phyloP scores from a whole-genome alignment of 2,797 vertebrate species.

The Lycodopsis pacificus region DNA sequence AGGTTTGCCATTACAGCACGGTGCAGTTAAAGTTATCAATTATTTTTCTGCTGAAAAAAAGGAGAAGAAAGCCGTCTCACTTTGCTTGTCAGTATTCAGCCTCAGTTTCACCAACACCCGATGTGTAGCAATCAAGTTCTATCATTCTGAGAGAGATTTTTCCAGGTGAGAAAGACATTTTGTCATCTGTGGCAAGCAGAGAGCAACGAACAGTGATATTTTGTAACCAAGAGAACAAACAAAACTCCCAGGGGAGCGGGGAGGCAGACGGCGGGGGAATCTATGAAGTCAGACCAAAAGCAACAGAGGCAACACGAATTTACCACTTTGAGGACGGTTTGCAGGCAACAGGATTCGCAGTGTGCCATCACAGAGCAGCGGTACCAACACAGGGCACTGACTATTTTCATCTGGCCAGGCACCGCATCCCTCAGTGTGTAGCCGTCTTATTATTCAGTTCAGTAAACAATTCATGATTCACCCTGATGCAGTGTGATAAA shows the following conservation, averaged over 20 bases:
- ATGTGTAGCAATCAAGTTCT: constrained; percentile 24
- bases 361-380: constrained; percentile 32
- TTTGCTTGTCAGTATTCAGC: constrained; percentile 7
- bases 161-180: constrained; percentile 23
- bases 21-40: background rate
- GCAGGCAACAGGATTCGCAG: constrained; percentile 49
- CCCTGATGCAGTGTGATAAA: constrained; percentile 43
- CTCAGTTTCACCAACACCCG: constrained; percentile 3
- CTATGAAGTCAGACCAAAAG: constrained; percentile 6
- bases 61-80: background rate
- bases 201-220: constrained; percentile 27
- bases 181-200: constrained; percentile 13
- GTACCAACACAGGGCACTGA: constrained; percentile 15
- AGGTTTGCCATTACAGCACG: background rate
- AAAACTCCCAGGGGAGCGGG: background rate
- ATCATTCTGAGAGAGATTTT: constrained; percentile 2
- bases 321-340: constrained; percentile 23
- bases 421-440: constrained; percentile 41
- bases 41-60: background rate
- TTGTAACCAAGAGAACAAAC: constrained; percentile 23
- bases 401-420: constrained; percentile 47
- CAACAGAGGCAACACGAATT: constrained; percentile 7
- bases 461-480: constrained; percentile 63
- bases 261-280: constrained; percentile 12
- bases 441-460: constrained; percentile 51